Evolutionary conservation across 2,888 invertebrate species (phyloP).

Genomic region (Pristionchus entomophagus): DNA sequence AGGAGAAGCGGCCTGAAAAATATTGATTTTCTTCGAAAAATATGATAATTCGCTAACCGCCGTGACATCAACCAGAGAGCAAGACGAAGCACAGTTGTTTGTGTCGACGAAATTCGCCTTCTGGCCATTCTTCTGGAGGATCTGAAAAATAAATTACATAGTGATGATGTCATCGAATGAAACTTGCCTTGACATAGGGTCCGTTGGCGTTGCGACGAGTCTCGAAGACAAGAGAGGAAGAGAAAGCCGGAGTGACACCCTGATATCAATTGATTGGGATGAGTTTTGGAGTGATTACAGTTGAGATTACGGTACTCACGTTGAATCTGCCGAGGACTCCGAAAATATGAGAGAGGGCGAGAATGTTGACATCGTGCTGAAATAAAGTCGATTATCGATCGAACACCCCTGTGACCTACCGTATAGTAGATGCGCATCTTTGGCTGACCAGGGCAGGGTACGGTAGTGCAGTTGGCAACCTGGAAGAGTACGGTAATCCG

Average conservation of each 20-base stretch:
- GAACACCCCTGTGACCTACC: background rate
- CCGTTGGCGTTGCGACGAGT: background rate
- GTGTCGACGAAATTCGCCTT: background rate
- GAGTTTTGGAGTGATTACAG: no score
- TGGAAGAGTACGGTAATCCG: background rate
- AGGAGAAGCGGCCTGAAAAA: background rate
- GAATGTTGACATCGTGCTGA: background rate
- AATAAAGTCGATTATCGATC: background rate
- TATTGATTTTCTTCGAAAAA: background rate
- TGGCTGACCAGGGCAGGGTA: background rate
- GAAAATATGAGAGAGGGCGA: background rate
- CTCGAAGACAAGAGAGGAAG: conserved; percentile 26
- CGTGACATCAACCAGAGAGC: background rate
- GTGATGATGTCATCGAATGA: background rate
- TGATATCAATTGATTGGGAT: background rate
- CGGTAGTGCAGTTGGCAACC: background rate
- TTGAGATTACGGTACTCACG: background rate
- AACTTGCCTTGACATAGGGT: background rate
- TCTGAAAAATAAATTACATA: background rate
- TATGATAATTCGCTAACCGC: background rate
- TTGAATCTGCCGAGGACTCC: background rate
- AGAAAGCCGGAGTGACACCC: conserved; percentile 7
- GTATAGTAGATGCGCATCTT: background rate
- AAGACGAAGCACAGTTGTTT: background rate
- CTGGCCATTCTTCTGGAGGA: background rate